Evolutionary conservation across 2,888 invertebrate species (phyloP).

Genomic region (Pseudococcus viburni): DNA sequence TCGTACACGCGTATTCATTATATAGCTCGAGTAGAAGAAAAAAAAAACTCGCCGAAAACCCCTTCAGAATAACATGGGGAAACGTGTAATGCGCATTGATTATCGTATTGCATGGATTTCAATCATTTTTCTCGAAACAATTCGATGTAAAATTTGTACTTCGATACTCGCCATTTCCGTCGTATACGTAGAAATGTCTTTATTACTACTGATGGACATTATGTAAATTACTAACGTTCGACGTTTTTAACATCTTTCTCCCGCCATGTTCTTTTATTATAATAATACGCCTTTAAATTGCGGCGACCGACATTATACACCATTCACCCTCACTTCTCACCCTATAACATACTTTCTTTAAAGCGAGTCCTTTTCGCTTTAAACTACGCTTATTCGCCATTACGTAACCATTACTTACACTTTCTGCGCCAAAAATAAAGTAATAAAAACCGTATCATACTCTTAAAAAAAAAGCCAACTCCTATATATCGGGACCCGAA

Average conservation of each 20-base stretch:
- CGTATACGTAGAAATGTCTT: constrained; percentile 59
- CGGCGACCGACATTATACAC: constrained; percentile 58
- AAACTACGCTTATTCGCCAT: constrained; percentile 49
- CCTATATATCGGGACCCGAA: constrained; percentile 3
- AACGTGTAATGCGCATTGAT: constrained; percentile 59
- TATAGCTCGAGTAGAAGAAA: background rate
- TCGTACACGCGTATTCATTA: constrained; percentile 38
- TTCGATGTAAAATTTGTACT: constrained; percentile 50
- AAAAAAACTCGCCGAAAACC: background rate
- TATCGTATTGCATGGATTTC: constrained; percentile 59
- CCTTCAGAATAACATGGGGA: background rate
- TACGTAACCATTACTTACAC: constrained; percentile 63
- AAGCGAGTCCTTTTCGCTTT: constrained; percentile 52
- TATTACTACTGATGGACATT: constrained; percentile 61
- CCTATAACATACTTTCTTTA: constrained; percentile 56
- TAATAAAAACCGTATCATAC: constrained; percentile 56
- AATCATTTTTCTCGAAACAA: constrained; percentile 44
- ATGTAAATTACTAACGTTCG: constrained; percentile 62
- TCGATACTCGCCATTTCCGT: constrained; percentile 62
- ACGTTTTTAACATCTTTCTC: constrained; percentile 57
- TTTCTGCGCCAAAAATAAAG: constrained; percentile 62
- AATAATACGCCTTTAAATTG: constrained; percentile 60
- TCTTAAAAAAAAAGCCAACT: constrained; percentile 39
- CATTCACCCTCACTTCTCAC: constrained; percentile 45
- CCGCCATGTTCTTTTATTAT: constrained; percentile 57